These are phyloP conservation scores for Taxidea taxus DNA, from an alignment of 2,113 vertebrate species.

Conservation along the genomic window DNA sequence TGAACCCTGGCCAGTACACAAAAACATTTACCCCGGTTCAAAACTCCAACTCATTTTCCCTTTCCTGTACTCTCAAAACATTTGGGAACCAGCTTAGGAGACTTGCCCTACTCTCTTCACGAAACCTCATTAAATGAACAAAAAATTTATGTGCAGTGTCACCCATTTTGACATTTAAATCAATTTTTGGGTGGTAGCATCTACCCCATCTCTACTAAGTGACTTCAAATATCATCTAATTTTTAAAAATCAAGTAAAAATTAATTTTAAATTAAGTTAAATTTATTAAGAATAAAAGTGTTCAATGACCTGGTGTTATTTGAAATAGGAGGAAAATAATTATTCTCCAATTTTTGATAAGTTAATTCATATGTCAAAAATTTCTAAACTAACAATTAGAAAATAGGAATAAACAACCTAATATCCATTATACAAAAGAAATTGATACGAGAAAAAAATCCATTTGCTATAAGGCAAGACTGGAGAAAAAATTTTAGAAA, in stretches of 20 bases:
- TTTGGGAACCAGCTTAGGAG: not conserved
- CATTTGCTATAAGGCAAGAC: not conserved
- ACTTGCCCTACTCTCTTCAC: not conserved
- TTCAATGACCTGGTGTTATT: not conserved
- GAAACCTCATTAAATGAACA: not conserved
- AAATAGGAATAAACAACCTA: not conserved
- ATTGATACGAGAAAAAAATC: not conserved
- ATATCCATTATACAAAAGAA: not conserved
- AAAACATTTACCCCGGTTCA: not conserved
- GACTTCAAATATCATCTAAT: not conserved
- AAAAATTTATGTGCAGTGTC: not conserved
- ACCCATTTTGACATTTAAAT: not conserved
- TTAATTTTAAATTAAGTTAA: not conserved
- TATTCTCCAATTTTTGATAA: not conserved
- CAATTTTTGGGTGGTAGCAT: not conserved
- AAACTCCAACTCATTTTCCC: not conserved
- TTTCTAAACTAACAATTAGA: not conserved
- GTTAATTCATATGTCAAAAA: not conserved
- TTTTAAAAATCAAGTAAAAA: not conserved
- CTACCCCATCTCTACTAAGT: not conserved
- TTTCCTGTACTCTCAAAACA: not conserved
- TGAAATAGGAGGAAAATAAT: not conserved
- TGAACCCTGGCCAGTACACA: not conserved
- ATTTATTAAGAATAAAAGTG: not conserved
- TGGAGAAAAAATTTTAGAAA: not conserved